phyloP scores from a whole-genome alignment of 1,140 invertebrate species.

The Planococcus citri region DNA sequence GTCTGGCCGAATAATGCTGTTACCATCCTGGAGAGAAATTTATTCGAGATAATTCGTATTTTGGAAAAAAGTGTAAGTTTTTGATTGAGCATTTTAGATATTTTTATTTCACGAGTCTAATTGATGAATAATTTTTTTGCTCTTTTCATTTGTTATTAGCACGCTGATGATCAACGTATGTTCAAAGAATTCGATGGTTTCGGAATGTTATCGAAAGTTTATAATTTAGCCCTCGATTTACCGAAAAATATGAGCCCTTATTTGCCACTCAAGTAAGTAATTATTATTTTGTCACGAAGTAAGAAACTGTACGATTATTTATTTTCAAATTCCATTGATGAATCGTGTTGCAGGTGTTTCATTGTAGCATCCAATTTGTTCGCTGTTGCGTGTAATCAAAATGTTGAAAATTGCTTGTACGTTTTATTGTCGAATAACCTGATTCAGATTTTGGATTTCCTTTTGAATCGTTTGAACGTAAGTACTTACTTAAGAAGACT shows the following conservation, averaged over 20 bases:
- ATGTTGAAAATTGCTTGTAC: slow-evolving; percentile 46
- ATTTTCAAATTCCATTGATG: slow-evolving; percentile 9
- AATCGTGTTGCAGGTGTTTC: slow-evolving; percentile 47
- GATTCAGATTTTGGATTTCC: slow-evolving; percentile 49
- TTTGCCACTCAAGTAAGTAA: slow-evolving; percentile 44
- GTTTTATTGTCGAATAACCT: slow-evolving; percentile 58
- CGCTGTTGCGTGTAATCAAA: slow-evolving; percentile 40
- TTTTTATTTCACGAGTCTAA: too few relatives aligned
- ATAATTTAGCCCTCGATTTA: slow-evolving; percentile 36
- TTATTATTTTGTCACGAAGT: background rate
- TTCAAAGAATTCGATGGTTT: slow-evolving; percentile 44
- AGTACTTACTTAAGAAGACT: slow-evolving; percentile 16
- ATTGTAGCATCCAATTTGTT: slow-evolving; percentile 47
- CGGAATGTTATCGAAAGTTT: slow-evolving; percentile 37
- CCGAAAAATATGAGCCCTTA: slow-evolving; percentile 35
- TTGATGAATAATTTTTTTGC: background rate
- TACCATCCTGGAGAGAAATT: slow-evolving; percentile 43
- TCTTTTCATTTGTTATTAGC: slow-evolving; percentile 28
- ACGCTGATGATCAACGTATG: slow-evolving; percentile 39
- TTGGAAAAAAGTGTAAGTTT: slow-evolving; percentile 43
- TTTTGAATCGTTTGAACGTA: slow-evolving; percentile 44
- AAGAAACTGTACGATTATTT: background rate
- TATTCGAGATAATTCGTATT: slow-evolving; percentile 47
- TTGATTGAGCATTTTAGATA: too few relatives aligned
- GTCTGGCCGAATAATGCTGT: slow-evolving; percentile 47